Percentiles rank a stretch among this genome's conserved stretches.
Evolutionary conservation across 2,888 invertebrate genomes (phyloP).

Genomic region (Acanthosepion esculentum): DNA sequence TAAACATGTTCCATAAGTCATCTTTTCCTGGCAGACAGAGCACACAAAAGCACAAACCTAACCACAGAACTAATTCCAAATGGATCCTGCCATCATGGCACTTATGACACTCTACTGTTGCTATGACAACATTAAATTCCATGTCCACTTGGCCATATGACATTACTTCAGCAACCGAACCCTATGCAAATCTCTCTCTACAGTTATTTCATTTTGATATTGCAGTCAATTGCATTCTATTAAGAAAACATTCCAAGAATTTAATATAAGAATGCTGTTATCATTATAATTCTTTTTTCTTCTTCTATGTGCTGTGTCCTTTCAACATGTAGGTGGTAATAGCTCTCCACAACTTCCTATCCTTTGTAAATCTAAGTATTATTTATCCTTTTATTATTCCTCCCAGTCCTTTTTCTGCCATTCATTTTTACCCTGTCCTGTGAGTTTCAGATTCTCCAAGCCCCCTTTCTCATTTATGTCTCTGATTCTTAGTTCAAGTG

Average conservation of each 20-base stretch:
- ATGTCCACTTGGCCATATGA: background rate
- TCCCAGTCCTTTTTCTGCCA: no score
- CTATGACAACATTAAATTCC: background rate
- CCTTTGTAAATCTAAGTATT: no score
- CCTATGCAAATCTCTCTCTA: background rate
- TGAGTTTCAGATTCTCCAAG: no score
- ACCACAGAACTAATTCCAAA: background rate
- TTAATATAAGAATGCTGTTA: background rate
- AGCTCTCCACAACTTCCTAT: no score
- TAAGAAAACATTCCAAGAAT: background rate
- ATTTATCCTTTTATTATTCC: no score
- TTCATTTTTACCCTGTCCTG: no score
- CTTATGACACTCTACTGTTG: constrained; percentile 10
- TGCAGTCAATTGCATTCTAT: background rate
- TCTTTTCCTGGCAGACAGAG: background rate
- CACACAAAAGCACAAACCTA: background rate
- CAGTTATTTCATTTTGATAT: background rate
- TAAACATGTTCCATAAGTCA: background rate
- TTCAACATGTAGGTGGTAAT: no score
- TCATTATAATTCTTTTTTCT: no score
- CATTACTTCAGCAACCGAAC: background rate
- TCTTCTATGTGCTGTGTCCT: no score
- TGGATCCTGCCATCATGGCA: background rate
- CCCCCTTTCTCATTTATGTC: no score
- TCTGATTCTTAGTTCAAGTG: no score